A percentile compares a stretch with the other conserved stretches of the same genome.
Evolutionary conservation across 2,888 invertebrate genomes (phyloP).

Genomic region (Crematogaster levior): DNA sequence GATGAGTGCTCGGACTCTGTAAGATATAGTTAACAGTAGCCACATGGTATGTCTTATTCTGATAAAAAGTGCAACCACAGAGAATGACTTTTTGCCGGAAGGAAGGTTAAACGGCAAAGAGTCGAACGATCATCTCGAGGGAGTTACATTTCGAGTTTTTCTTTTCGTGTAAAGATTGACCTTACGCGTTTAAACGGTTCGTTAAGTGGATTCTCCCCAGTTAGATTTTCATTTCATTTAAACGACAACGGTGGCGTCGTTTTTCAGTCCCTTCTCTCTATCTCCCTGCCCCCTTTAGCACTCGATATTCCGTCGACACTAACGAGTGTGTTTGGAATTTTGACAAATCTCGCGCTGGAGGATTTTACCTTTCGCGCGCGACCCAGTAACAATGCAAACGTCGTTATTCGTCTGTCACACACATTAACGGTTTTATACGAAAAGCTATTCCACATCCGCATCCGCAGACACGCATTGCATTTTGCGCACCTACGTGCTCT

Average conservation of each 20-base stretch:
- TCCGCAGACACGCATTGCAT: neutral
- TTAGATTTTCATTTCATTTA: slow-evolving; percentile 49
- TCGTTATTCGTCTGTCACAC: slow-evolving; percentile 35
- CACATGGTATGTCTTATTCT: slow-evolving; percentile 54
- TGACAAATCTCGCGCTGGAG: slow-evolving; percentile 27
- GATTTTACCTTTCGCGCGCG: neutral
- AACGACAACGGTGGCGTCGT: neutral
- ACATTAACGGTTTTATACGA: slow-evolving; percentile 10
- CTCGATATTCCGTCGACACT: slow-evolving; percentile 5
- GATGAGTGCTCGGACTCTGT: slow-evolving; percentile 33
- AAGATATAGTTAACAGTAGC: slow-evolving; percentile 57
- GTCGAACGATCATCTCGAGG: slow-evolving; percentile 68
- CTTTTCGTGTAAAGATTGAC: slow-evolving; percentile 56
- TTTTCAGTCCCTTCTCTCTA: neutral
- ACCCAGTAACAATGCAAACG: slow-evolving; percentile 35
- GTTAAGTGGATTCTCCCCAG: slow-evolving; percentile 56
- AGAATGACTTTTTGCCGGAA: slow-evolving; percentile 63
- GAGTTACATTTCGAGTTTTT: slow-evolving; percentile 58
- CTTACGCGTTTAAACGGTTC: slow-evolving; percentile 63
- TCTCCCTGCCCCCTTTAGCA: neutral
- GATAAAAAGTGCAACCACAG: slow-evolving; percentile 64
- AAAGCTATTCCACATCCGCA: slow-evolving; percentile 13
- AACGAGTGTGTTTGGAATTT: slow-evolving; percentile 46
- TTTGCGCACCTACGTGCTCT: neutral
- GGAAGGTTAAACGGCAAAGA: slow-evolving; percentile 58